Percentiles rank a stretch among this genome's conserved stretches.
Conservation (phyloP, 2,113 vertebrate genomes). For the Neolamprologus hecqui region DNA sequence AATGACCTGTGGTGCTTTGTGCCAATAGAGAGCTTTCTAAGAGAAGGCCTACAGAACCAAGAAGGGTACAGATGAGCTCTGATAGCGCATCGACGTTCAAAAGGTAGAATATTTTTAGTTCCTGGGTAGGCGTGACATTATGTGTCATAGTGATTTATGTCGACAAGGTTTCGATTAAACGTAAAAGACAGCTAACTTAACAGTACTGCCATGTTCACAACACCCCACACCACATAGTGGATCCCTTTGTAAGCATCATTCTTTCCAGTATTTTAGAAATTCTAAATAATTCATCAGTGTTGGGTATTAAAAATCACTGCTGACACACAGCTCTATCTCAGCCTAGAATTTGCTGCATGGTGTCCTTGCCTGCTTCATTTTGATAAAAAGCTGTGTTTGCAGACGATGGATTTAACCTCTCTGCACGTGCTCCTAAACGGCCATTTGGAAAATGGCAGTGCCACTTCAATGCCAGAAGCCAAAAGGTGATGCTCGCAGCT, state of each 20-base stretch:
- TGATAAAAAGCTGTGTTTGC: constrained; percentile 49
- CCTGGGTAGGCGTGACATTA: not conserved
- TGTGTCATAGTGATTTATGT: not conserved
- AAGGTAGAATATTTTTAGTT: not conserved
- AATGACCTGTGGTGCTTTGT: constrained; percentile 35
- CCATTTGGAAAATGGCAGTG: constrained; percentile 53
- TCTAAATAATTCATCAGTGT: not conserved
- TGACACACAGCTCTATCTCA: not conserved
- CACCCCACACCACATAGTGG: not conserved
- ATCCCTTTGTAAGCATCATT: not conserved
- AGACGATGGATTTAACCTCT: constrained; percentile 42
- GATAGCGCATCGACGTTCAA: not conserved
- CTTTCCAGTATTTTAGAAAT: not conserved
- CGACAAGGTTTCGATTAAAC: not conserved
- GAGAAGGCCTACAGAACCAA: not conserved
- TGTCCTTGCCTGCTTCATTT: constrained; percentile 32
- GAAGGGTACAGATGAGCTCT: not conserved
- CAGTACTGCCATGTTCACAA: not conserved
- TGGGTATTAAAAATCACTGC: not conserved
- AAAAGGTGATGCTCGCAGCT: constrained; percentile 56
- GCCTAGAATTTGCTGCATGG: not conserved
- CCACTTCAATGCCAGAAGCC: constrained; percentile 56
- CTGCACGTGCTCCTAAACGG: constrained; percentile 40
- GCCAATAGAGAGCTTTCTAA: constrained; percentile 2
- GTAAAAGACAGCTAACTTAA: not conserved